These are phyloP conservation scores for Caenorhabditis imperialis DNA, from an alignment of 2,888 invertebrate species.

Conservation along the genomic window DNA sequence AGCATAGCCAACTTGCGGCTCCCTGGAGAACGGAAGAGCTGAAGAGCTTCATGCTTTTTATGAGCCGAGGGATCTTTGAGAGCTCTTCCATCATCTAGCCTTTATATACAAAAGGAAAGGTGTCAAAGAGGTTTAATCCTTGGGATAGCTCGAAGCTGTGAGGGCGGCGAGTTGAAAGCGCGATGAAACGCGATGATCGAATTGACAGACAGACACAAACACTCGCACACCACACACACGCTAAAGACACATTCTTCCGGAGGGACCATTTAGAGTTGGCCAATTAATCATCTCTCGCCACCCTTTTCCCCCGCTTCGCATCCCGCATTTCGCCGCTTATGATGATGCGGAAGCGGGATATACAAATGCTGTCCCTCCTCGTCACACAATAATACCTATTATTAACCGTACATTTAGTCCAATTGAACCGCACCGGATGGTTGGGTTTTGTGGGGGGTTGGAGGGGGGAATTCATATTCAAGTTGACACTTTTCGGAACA, in stretches of 20 bases:
- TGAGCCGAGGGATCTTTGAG: too few relatives aligned
- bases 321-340: not conserved
- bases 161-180: constrained; percentile 38
- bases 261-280: constrained; percentile 34
- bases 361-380: too few relatives aligned
- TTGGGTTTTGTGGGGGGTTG: constrained; percentile 38
- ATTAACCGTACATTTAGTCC: constrained; percentile 53
- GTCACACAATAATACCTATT: constrained; percentile 52
- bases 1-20: too few relatives aligned
- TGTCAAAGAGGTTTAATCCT: too few relatives aligned
- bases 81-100: too few relatives aligned
- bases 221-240: constrained; percentile 18
- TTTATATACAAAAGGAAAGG: too few relatives aligned
- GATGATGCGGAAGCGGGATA: too few relatives aligned
- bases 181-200: constrained; percentile 44
- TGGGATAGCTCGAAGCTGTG: too few relatives aligned
- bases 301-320: constrained; percentile 13
- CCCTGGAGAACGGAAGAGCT: too few relatives aligned
- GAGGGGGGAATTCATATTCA: constrained; percentile 45
- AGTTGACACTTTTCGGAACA: constrained; percentile 44
- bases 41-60: too few relatives aligned
- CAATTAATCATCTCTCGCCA: constrained; percentile 52
- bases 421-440: constrained; percentile 28
- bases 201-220: too few relatives aligned
- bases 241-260: constrained; percentile 31